Conservation (phyloP, 2,888 invertebrate genomes). For the Sesia apiformis region DNA sequence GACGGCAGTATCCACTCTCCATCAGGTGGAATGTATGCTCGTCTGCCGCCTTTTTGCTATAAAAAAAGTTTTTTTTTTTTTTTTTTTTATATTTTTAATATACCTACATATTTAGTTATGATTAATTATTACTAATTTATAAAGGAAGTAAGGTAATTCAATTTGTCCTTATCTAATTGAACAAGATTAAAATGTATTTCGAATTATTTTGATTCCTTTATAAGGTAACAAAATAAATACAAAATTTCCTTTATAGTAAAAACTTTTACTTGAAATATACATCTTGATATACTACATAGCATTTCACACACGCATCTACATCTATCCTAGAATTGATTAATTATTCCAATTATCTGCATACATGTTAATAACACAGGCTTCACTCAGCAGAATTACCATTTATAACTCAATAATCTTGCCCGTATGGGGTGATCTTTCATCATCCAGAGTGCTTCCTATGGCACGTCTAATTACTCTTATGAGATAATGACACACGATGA, state of each 20-base stretch:
- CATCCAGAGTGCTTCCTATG: conserved; percentile 1
- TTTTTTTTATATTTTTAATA: too few relatives aligned
- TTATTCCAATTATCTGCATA: background rate
- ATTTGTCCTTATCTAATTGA: too few relatives aligned
- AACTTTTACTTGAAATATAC: background rate
- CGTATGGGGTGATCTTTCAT: conserved; percentile 10
- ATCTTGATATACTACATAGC: background rate
- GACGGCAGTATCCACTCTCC: too few relatives aligned
- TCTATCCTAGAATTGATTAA: background rate
- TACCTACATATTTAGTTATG: too few relatives aligned
- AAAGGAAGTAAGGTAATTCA: too few relatives aligned
- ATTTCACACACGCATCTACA: background rate
- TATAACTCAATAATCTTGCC: conserved; percentile 15
- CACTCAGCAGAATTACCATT: conserved; percentile 3
- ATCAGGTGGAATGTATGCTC: too few relatives aligned
- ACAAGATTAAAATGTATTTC: too few relatives aligned
- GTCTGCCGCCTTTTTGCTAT: too few relatives aligned
- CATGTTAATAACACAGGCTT: background rate
- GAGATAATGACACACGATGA: conserved; percentile 16
- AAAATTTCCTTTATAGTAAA: background rate
- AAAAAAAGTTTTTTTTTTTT: too few relatives aligned
- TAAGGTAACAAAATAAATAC: too few relatives aligned
- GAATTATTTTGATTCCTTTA: too few relatives aligned
- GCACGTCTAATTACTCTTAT: background rate
- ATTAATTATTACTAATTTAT: too few relatives aligned